These are phyloP conservation scores for Dryobota labecula DNA, from an alignment of 2,888 invertebrate species.

Conservation along the genomic window DNA sequence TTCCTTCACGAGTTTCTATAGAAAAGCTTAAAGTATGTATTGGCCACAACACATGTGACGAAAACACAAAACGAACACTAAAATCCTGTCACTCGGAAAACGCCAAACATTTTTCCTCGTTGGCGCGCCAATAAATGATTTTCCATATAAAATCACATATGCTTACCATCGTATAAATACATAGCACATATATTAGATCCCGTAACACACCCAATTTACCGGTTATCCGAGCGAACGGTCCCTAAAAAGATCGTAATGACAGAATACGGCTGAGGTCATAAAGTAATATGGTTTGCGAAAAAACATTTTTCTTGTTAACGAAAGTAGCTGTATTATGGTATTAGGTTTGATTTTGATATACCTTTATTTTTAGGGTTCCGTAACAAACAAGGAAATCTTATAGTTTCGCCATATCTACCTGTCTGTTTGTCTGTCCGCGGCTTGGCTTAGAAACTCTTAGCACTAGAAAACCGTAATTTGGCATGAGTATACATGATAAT, in stretches of 20 bases:
- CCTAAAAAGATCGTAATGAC: slow-evolving; percentile 67
- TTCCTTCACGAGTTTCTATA: too few species aligned
- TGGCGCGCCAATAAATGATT: slow-evolving; percentile 40
- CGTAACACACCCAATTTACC: slow-evolving; percentile 66
- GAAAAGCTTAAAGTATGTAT: too few species aligned
- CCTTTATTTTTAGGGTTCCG: too few species aligned
- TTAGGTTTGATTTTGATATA: slow-evolving; percentile 29
- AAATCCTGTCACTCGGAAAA: slow-evolving; percentile 21
- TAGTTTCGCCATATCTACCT: too few species aligned
- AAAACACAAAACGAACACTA: background rate
- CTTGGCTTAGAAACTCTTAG: too few species aligned
- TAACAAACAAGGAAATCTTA: too few species aligned
- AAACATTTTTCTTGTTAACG: slow-evolving; percentile 37
- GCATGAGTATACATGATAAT: too few species aligned
- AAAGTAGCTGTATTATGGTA: slow-evolving; percentile 22
- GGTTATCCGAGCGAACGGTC: slow-evolving; percentile 56
- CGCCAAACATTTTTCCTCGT: slow-evolving; percentile 22
- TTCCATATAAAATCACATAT: slow-evolving; percentile 52
- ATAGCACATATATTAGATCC: slow-evolving; percentile 51
- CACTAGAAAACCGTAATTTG: too few species aligned
- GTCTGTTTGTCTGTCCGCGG: too few species aligned
- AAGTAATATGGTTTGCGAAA: slow-evolving; percentile 45
- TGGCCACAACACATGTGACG: background rate
- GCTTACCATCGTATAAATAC: slow-evolving; percentile 49
- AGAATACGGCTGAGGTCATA: slow-evolving; percentile 43